Evolutionary conservation across 2,888 invertebrate species (phyloP).

Genomic region (Mesoligia furuncula): DNA sequence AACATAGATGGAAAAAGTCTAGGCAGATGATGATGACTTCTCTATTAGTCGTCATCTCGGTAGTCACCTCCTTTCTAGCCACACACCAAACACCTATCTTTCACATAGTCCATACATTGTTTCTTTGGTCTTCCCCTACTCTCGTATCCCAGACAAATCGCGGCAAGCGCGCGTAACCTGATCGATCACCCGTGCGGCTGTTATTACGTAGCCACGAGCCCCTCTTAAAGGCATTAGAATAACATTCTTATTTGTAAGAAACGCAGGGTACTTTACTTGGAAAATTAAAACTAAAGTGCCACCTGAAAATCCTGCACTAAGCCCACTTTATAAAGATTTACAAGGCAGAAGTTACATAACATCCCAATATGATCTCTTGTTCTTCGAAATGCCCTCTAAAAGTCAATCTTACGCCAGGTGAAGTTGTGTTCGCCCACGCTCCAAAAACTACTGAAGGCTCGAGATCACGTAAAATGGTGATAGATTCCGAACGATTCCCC

Average conservation of each 20-base stretch:
- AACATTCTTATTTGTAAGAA: neutral
- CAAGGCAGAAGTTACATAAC: slow-evolving; percentile 40
- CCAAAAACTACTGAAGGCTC: slow-evolving; percentile 46
- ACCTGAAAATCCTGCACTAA: neutral
- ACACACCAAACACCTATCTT: no score
- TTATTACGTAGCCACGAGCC: neutral
- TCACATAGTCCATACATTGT: neutral
- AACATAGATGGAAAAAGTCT: no score
- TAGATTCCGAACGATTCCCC: slow-evolving; percentile 62
- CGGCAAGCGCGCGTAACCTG: neutral
- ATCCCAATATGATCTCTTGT: slow-evolving; percentile 41
- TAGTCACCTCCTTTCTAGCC: no score
- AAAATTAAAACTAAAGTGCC: neutral
- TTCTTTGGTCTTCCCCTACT: neutral
- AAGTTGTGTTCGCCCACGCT: slow-evolving; percentile 41
- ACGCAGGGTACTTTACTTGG: neutral
- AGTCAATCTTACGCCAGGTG: slow-evolving; percentile 60
- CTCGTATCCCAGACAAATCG: neutral
- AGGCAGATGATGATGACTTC: no score
- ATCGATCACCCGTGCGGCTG: neutral
- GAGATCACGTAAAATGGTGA: slow-evolving; percentile 66
- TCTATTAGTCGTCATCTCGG: no score
- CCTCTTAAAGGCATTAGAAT: neutral
- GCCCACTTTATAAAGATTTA: slow-evolving; percentile 21
- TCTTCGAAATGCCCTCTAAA: slow-evolving; percentile 47